Evolutionary conservation across 2,113 vertebrate species (phyloP).

Genomic region (Lethenteron camtschaticum): DNA sequence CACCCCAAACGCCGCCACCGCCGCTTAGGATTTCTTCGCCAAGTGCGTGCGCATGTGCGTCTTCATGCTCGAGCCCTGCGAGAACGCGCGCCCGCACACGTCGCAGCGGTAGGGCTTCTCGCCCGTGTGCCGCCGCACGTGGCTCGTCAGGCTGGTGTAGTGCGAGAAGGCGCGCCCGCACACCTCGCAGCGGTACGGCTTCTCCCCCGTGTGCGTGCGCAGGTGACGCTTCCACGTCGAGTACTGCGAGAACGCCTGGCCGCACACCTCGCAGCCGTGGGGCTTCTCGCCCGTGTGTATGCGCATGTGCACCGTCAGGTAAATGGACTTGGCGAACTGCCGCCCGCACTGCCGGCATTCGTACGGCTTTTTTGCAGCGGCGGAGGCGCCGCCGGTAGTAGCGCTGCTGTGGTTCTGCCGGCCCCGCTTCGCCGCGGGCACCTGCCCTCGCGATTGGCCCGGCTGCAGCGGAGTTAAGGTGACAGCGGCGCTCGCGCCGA

Average conservation of each 20-base stretch:
- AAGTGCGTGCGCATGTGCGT: neutral
- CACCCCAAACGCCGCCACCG: no score
- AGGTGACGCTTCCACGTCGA: neutral
- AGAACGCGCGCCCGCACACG: neutral
- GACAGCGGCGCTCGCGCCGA: no score
- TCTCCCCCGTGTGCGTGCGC: neutral
- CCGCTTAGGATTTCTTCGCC: neutral
- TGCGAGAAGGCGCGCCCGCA: neutral
- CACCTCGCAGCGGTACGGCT: neutral
- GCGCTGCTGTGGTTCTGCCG: no score
- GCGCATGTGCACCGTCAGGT: slow-evolving; percentile 4
- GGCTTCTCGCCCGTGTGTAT: neutral
- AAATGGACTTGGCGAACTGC: neutral
- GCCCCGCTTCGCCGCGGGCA: no score
- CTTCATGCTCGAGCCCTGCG: neutral
- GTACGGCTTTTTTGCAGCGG: neutral
- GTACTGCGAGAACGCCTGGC: neutral
- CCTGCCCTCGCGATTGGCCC: no score
- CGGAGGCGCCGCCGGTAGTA: no score
- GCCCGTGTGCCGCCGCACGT: neutral
- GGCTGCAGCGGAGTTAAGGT: no score
- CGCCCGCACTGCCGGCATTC: neutral
- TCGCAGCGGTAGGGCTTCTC: neutral
- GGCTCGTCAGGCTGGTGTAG: neutral
- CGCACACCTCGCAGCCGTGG: neutral